Evolutionary conservation across 2,113 vertebrate genomes (phyloP).

Genomic region (Gymnarchus niloticus): DNA sequence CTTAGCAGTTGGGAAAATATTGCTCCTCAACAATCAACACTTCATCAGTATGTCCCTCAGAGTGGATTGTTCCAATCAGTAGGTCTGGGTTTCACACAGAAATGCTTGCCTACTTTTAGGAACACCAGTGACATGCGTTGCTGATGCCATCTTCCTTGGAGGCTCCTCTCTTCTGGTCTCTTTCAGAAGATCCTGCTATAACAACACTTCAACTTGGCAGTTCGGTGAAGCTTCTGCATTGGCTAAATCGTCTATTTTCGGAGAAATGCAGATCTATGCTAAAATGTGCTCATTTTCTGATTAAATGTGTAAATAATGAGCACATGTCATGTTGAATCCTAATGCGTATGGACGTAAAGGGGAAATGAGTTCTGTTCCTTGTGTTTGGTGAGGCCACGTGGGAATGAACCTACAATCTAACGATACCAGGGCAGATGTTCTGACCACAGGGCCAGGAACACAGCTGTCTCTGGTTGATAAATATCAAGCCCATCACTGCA

Average conservation of each 20-base stretch:
- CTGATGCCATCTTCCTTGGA: background rate
- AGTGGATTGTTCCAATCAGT: background rate
- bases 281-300: background rate
- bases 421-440: background rate
- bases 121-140: background rate
- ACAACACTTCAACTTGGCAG: background rate
- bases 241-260: background rate
- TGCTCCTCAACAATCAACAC: background rate
- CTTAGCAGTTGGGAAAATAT: background rate
- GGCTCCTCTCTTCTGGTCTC: background rate
- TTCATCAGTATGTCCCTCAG: background rate
- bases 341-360: background rate
- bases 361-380: background rate
- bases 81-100: background rate
- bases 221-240: background rate
- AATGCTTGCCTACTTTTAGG: background rate
- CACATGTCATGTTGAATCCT: background rate
- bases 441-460: background rate
- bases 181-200: background rate
- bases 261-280: background rate
- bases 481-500: background rate
- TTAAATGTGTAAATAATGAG: slow-evolving; percentile 9
- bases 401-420: background rate
- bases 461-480: background rate
- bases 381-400: background rate